Conservation (phyloP, 2,113 vertebrate genomes). For the Nycticryphes semicollaris region DNA sequence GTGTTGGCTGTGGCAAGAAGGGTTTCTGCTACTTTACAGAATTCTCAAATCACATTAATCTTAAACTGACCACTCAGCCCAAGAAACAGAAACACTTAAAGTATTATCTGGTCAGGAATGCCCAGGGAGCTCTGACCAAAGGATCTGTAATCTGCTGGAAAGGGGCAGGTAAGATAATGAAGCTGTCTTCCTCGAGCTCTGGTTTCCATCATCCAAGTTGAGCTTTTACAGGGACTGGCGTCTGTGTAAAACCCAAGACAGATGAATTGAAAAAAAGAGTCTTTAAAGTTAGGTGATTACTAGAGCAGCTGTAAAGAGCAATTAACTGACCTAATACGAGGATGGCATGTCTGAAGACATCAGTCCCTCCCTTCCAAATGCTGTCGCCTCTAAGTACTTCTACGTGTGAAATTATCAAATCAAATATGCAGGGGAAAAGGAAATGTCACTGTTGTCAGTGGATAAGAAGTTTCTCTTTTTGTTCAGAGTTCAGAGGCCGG, state of each 20-base stretch:
- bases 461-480: neutral
- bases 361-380: neutral
- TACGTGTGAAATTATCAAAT: neutral
- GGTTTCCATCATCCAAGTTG: slow-evolving; percentile 35
- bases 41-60: slow-evolving; percentile 97
- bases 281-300: slow-evolving; percentile 19
- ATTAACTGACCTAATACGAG: neutral
- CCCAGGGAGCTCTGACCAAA: slow-evolving; percentile 87
- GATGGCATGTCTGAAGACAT: neutral
- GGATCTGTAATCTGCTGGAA: slow-evolving; percentile 94
- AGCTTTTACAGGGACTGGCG: neutral
- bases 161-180: slow-evolving; percentile 83
- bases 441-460: neutral
- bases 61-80: slow-evolving; percentile 94
- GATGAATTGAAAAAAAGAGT: neutral
- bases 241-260: neutral
- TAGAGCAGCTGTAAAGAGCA: slow-evolving; percentile 33
- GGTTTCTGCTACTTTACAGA: slow-evolving; percentile 98
- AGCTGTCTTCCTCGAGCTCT: slow-evolving; percentile 15
- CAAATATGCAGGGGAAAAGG: neutral
- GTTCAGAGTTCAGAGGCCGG: slow-evolving; percentile 78
- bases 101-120: slow-evolving; percentile 88
- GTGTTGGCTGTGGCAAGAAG: slow-evolving; percentile 94
- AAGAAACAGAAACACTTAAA: slow-evolving; percentile 99
- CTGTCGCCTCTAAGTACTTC: neutral